Conservation (phyloP, 1,140 invertebrate species). For the Drosophila lini region DNA sequence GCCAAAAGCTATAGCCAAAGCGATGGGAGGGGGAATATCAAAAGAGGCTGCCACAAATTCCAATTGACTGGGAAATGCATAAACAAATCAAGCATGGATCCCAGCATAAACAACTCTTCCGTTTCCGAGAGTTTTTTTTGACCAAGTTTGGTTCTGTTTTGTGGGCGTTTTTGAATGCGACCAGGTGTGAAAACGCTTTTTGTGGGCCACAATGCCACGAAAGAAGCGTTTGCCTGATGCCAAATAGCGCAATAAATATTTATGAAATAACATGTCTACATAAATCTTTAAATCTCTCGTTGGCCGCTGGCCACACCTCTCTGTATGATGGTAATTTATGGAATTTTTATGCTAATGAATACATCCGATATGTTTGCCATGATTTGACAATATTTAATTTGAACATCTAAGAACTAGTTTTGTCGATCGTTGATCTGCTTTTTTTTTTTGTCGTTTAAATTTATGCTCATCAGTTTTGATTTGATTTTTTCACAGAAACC, state of each 20-base stretch:
- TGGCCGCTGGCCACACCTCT: constrained; percentile 36
- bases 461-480: constrained; percentile 20
- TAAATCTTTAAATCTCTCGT: background rate
- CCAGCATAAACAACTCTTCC: constrained; percentile 23
- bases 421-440: constrained; percentile 31
- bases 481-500: constrained; percentile 34
- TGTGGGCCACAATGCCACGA: constrained; percentile 33
- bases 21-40: constrained; percentile 26
- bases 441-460: constrained; percentile 22
- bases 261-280: constrained; percentile 19
- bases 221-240: background rate
- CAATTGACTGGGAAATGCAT: constrained; percentile 74
- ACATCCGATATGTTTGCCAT: constrained; percentile 39
- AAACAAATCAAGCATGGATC: constrained; percentile 68
- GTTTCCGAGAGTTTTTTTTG: constrained; percentile 8
- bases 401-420: constrained; percentile 46
- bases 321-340: constrained; percentile 20
- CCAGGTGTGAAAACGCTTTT: constrained; percentile 70
- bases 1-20: constrained; percentile 44
- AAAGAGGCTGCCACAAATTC: constrained; percentile 64
- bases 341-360: constrained; percentile 60
- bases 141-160: constrained; percentile 28
- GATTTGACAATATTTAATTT: constrained; percentile 54
- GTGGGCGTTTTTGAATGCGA: constrained; percentile 22
- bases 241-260: constrained; percentile 39